A percentile compares a stretch with the other conserved stretches of the same genome.
Evolutionary conservation across 2,888 invertebrate genomes (phyloP).

Genomic region (Leptopilina myrica): DNA sequence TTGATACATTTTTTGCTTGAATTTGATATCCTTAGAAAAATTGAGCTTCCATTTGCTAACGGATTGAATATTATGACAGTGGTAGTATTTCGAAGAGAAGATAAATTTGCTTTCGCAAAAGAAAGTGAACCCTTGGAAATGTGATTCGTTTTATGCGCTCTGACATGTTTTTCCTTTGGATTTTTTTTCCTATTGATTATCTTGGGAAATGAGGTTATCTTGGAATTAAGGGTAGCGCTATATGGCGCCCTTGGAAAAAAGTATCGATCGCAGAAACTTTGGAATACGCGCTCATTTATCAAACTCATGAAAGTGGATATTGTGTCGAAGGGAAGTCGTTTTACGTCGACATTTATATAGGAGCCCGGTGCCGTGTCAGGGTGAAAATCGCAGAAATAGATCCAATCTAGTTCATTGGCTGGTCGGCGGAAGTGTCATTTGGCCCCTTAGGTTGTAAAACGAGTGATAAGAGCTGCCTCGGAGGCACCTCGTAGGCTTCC

Average conservation of each 20-base stretch:
- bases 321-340: constrained; percentile 27
- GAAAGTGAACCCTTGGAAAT: too few relatives aligned
- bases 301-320: constrained; percentile 2
- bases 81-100: too few relatives aligned
- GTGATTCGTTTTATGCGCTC: too few relatives aligned
- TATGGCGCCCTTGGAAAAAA: constrained; percentile 11
- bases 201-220: constrained; percentile 10
- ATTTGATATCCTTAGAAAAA: too few relatives aligned
- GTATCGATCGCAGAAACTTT: constrained; percentile 16
- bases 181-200: background rate
- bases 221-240: constrained; percentile 18
- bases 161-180: too few relatives aligned
- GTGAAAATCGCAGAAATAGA: constrained; percentile 38
- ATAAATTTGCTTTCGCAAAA: too few relatives aligned
- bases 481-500: background rate
- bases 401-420: constrained; percentile 40
- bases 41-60: background rate
- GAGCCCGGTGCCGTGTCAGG: constrained; percentile 22
- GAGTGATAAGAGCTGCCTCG: constrained; percentile 23
- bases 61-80: constrained; percentile 8
- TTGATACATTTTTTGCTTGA: too few relatives aligned
- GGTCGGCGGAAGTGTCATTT: constrained; percentile 35
- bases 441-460: constrained; percentile 26
- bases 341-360: constrained; percentile 27
- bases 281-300: constrained; percentile 5